Base-by-base conservation (phyloP, 2,797 vertebrate genomes). In the Pteronotus mesoamericanus region DNA sequence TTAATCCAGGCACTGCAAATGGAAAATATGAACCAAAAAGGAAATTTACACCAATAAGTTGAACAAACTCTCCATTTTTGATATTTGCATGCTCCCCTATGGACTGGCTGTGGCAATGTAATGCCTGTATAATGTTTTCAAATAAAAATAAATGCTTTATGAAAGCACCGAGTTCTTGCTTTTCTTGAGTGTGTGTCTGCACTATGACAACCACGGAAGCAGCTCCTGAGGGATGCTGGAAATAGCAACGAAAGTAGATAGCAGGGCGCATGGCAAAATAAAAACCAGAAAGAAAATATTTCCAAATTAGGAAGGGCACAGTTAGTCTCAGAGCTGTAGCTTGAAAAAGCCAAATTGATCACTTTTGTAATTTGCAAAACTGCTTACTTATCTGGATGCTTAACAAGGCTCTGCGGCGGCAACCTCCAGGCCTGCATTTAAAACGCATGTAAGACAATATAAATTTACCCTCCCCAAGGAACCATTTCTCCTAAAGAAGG, bases 101-200 rank as follows among this genome's bases (percentile, higher is more conserved):
- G 98, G 98, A 99, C 98, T 99, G 98, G 98, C 98, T 99, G 98
- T 99, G 99, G 98, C 98, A 98, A 98, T 98, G 99, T 99, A 98
- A 98, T 98, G 98, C 98, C 98, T 99, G 98, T 98, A 99, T 98
- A 98, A 98, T 99, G 99, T 99, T 99, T 99, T 99, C 98, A 99
- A 99, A 99, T 99, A 99, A 99, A 98, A 98, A 98, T 98, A 98
- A 98, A 98, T 98, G 98, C 98, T 99, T 99, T 99, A 98, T 98
- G 98, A 98, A 98, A 98, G 98, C 96, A 0, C 71, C 0, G 34
- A 44, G 71, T 89, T 94, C 11, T 83, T 97, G n/a, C 74, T 97
- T 97, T 97, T 94, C 94, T 91, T 96, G 66, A 95, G 71, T 98
- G 51, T 97, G 98, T 98, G 55, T 79, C 87, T 97, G 89, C 44